Percentiles rank a stretch among this genome's conserved stretches.
These are phyloP conservation scores for Drosophila testacea DNA, from an alignment of 2,888 invertebrate genomes.

Conservation along the genomic window DNA sequence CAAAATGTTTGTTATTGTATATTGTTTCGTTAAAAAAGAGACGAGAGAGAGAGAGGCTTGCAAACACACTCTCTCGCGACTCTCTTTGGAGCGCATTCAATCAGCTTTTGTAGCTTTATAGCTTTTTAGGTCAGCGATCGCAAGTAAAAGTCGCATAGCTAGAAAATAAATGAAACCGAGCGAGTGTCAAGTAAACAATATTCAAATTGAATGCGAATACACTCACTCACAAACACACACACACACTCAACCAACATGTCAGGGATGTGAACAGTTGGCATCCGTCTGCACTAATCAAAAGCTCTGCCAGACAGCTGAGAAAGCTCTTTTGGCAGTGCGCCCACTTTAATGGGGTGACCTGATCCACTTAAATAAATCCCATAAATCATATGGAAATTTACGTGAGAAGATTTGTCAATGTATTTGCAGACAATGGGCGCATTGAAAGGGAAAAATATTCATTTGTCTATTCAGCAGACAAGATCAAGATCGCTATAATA, in stretches of 20 bases:
- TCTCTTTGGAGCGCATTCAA: conserved; percentile 64
- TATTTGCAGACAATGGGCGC: conserved; percentile 33
- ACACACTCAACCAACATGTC: not conserved
- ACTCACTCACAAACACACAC: not conserved
- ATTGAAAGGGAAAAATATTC: conserved; percentile 65
- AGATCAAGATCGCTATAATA: conserved; percentile 68
- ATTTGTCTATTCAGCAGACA: conserved; percentile 44
- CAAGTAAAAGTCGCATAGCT: conserved; percentile 74
- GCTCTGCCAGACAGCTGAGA: conserved; percentile 54
- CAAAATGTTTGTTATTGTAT: conserved; percentile 52
- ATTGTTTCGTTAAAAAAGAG: conserved; percentile 4
- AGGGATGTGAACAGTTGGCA: conserved; percentile 56
- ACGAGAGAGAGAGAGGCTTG: conserved; percentile 25
- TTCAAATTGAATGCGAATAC: conserved; percentile 66
- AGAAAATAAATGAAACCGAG: conserved; percentile 58
- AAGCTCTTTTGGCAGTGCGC: conserved; percentile 64
- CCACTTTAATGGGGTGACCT: conserved; percentile 58
- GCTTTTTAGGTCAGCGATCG: conserved; percentile 75
- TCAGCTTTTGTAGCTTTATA: conserved; percentile 69
- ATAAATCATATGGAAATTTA: conserved; percentile 77
- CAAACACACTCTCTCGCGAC: conserved; percentile 14
- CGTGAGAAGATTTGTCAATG: conserved; percentile 65
- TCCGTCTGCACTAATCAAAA: conserved; percentile 48
- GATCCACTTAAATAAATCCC: conserved; percentile 66
- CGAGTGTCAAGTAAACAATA: conserved; percentile 71